Conservation (phyloP, 2,113 vertebrate species). For the Hypanus sabinus region DNA sequence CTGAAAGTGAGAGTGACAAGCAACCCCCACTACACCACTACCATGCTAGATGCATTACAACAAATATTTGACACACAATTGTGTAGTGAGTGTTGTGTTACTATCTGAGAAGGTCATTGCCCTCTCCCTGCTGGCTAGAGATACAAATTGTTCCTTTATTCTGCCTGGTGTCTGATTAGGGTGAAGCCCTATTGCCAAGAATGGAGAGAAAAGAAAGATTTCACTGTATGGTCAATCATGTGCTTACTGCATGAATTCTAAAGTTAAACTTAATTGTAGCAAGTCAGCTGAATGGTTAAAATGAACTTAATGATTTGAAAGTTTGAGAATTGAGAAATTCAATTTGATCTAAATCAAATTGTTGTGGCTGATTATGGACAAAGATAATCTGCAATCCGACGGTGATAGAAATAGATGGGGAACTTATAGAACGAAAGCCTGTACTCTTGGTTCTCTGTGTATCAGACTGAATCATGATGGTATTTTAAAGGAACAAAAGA, state of each 20-base stretch:
- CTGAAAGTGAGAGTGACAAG: too few relatives aligned
- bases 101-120: too few relatives aligned
- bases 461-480: not conserved
- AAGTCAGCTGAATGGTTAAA: not conserved
- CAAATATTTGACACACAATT: too few relatives aligned
- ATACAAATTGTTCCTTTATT: not conserved
- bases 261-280: not conserved
- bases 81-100: too few relatives aligned
- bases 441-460: not conserved
- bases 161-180: not conserved
- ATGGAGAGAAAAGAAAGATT: not conserved
- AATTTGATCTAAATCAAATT: not conserved
- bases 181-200: not conserved
- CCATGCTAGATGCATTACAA: too few relatives aligned
- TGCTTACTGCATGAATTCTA: not conserved
- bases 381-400: not conserved
- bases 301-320: not conserved
- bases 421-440: not conserved
- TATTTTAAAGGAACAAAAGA: not conserved
- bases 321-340: not conserved
- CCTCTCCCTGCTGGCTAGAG: too few relatives aligned
- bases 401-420: not conserved
- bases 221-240: not conserved
- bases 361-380: not conserved
- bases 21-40: too few relatives aligned